Conservation (phyloP, 2,888 invertebrate genomes). For the Acanthosepion lycidas region DNA sequence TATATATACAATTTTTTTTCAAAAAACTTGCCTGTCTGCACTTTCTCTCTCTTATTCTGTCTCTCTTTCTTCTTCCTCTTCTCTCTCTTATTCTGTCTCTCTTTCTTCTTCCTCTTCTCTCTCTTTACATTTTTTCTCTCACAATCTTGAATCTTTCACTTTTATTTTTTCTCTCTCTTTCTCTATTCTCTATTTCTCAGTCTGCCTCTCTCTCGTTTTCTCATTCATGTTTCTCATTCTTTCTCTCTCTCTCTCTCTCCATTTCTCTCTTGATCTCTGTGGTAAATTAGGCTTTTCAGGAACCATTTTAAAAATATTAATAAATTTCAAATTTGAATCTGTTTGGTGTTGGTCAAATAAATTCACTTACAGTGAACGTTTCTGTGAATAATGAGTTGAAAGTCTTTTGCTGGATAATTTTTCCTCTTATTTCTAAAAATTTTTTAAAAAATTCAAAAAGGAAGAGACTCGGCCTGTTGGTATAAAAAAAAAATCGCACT, state of each 20-base stretch:
- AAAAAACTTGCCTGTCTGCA: no score
- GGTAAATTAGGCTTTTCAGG: background rate
- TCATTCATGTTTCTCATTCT: background rate
- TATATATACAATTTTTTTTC: background rate
- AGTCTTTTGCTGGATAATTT: background rate
- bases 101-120: background rate
- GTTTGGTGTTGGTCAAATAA: slow-evolving; percentile 2
- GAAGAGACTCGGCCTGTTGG: no score
- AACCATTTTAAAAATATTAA: background rate
- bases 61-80: background rate
- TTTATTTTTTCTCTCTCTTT: background rate
- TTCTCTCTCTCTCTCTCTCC: background rate
- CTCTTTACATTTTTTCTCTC: background rate
- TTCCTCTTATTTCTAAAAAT: background rate
- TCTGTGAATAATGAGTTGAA: background rate
- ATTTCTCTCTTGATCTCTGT: background rate
- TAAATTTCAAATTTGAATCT: slow-evolving; percentile 17
- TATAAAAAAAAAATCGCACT: no score
- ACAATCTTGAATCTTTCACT: background rate
- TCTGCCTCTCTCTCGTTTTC: background rate
- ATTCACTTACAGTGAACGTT: background rate
- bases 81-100: background rate
- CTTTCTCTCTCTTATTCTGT: background rate
- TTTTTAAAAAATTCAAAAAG: no score
- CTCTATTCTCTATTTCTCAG: background rate